Percentiles rank a stretch among this genome's conserved stretches.
Evolutionary conservation across 1,140 invertebrate species (phyloP).

Genomic region (Aricia agestis): DNA sequence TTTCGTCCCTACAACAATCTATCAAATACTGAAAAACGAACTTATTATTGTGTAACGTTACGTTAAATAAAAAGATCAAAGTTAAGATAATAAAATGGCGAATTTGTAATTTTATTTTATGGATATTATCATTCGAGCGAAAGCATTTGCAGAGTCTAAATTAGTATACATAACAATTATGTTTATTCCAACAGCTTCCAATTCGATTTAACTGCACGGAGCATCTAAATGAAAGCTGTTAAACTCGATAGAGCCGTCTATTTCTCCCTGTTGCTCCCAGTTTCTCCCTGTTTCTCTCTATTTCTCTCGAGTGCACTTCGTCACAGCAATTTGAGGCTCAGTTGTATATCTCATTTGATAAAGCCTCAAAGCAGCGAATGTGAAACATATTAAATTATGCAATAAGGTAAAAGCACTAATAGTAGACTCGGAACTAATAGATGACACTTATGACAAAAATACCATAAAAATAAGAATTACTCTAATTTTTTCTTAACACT

Average conservation of each 20-base stretch:
- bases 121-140: neutral
- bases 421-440: too few relatives aligned
- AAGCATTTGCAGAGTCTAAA: neutral
- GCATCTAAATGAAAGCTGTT: slow-evolving; percentile 10
- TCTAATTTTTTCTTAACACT: too few relatives aligned
- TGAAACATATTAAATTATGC: too few relatives aligned
- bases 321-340: slow-evolving; percentile 4
- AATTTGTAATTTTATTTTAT: neutral
- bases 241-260: neutral
- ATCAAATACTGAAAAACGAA: neutral
- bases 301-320: slow-evolving; percentile 3
- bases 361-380: neutral
- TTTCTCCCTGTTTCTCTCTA: neutral
- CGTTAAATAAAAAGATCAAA: neutral
- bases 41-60: neutral
- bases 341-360: slow-evolving; percentile 9
- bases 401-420: too few relatives aligned
- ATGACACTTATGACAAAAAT: too few relatives aligned
- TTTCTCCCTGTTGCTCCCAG: neutral
- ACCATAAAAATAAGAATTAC: too few relatives aligned
- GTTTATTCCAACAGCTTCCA: slow-evolving; percentile 7
- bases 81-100: neutral
- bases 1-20: neutral
- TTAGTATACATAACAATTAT: slow-evolving; percentile 14
- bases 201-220: slow-evolving; percentile 11